Percentiles rank a stretch among this genome's conserved stretches.
phyloP scores from a whole-genome alignment of 2,797 vertebrate species.

The Clarias platycephalus region DNA sequence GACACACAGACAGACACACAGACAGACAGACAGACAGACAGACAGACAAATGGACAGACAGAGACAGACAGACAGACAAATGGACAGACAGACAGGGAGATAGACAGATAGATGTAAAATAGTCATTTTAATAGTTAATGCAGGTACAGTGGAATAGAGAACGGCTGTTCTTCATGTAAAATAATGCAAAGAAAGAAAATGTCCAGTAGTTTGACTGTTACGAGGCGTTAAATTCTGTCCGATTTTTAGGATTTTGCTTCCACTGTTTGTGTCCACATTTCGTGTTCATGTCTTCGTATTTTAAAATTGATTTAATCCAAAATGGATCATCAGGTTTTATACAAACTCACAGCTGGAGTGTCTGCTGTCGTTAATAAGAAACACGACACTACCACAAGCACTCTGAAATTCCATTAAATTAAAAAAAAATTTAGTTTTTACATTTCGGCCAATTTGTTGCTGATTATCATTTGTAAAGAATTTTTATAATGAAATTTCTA shows the following conservation, averaged over 20 bases:
- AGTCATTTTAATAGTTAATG: not conserved
- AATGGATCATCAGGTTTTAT: not conserved
- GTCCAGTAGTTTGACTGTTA: not conserved
- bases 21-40: too few relatives aligned
- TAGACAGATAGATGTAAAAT: not conserved
- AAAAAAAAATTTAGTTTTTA: too few relatives aligned
- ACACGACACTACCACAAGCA: too few relatives aligned
- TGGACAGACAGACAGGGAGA: too few relatives aligned
- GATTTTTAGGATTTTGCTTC: not conserved
- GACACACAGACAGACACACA: not conserved
- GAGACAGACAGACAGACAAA: not conserved
- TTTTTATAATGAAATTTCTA: too few relatives aligned
- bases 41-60: too few relatives aligned
- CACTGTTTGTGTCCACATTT: not conserved
- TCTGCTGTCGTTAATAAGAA: too few relatives aligned
- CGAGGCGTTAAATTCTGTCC: not conserved
- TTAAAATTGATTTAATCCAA: not conserved
- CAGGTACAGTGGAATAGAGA: not conserved
- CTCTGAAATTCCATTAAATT: too few relatives aligned
- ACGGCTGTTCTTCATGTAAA: not conserved
- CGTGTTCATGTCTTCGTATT: too few relatives aligned
- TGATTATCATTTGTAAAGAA: too few relatives aligned
- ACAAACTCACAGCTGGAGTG: not conserved
- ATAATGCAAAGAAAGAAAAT: not conserved
- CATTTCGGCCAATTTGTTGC: too few relatives aligned